phyloP scores from a whole-genome alignment of 2,113 vertebrate species.

The Gobiocypris rarus region DNA sequence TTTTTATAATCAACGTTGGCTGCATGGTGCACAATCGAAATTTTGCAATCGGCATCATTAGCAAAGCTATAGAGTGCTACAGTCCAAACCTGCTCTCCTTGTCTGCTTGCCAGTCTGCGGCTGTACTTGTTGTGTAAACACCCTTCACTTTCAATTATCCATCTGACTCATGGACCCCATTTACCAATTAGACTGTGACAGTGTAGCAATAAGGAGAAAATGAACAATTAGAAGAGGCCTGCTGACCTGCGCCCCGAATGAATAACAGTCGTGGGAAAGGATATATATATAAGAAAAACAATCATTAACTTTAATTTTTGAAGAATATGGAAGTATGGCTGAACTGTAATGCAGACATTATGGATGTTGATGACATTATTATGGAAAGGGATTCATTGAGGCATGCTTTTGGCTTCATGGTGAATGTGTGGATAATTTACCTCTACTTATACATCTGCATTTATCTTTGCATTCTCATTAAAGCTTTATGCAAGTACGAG shows the following conservation, averaged over 20 bases:
- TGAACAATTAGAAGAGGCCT: neutral
- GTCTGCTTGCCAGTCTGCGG: neutral
- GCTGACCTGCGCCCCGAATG: slow-evolving; percentile 17
- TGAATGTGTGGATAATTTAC: neutral
- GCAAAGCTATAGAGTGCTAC: neutral
- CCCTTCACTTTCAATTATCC: slow-evolving; percentile 39
- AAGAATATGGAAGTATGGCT: neutral
- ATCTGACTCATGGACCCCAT: slow-evolving; percentile 19
- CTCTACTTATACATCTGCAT: neutral
- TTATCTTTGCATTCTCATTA: neutral
- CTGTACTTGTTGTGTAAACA: slow-evolving; percentile 39
- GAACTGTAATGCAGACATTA: neutral
- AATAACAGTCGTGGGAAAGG: neutral
- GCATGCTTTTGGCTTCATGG: neutral
- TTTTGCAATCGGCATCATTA: neutral
- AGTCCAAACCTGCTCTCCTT: neutral
- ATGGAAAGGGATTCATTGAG: neutral
- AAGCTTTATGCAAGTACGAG: neutral
- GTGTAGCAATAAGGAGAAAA: slow-evolving; percentile 15
- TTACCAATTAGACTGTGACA: slow-evolving; percentile 38
- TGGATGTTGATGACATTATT: neutral
- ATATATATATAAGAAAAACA: slow-evolving; percentile 25
- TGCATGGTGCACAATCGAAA: neutral
- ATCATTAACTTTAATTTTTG: neutral
- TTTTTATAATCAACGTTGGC: neutral